Base-by-base conservation (phyloP, 2,113 vertebrate species). In the Brachypodius melanocephalos region DNA sequence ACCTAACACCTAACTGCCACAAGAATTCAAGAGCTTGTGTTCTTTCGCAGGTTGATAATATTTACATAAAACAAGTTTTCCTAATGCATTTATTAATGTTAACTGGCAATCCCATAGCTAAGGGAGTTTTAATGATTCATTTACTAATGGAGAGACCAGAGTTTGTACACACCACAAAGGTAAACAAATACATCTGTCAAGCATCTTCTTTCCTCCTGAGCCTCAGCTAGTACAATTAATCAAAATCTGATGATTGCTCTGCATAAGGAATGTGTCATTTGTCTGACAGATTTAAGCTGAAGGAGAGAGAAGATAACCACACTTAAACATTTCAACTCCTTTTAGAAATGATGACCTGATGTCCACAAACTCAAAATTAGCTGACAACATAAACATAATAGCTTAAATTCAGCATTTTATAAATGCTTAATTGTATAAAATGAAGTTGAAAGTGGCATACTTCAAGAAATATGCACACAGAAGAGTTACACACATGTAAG, bases 131-230 rank as follows among this genome's bases (percentile, higher is more conserved):
- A 89, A 85, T 57, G 89, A 90, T 40, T 83, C 73, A 80, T 86
- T 95, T 75, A 68, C 83, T 93, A 90, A 91, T 36, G 38, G 51
- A 93, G 49, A 89, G 25, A 73, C 22, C 14, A 75, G 57, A 65
- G 86, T 80, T 67, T 67, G 79, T 52, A 77, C 57, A 74, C 48
- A 48, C 48, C 51, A 38, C 0, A 0, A 74, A 95, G 48, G 90
- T 94, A 96, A 91, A 95, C 78, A 94, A 94, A 86, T 17, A 77
- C 45, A 94, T 79, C 66, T 91, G 81, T 36, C 85, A 80, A 68
- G 49, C 24, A 67, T 22, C 78, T 88, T 83, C 31, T 66, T 57
- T 65, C 58, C 68, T 93, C 51, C 71, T 48, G 28, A 95, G 85
- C 63, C 55, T 73, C 49, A 83, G 36, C 26, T 46, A 78, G 38